These are phyloP conservation scores for Hypomesus transpacificus DNA, from an alignment of 2,113 vertebrate genomes.

Conservation along the genomic window DNA sequence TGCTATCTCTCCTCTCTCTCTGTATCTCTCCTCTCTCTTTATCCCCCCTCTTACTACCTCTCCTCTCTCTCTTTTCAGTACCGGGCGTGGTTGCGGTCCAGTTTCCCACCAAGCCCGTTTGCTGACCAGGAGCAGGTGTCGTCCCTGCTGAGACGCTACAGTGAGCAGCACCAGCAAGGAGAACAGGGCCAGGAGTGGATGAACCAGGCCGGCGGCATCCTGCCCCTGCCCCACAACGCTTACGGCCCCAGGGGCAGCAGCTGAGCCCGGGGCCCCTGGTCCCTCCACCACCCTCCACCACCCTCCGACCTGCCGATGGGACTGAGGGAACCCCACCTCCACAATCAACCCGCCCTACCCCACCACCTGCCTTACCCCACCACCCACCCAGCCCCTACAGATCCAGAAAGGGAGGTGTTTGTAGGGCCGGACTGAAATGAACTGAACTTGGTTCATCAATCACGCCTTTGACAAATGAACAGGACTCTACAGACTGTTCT, in stretches of 20 bases:
- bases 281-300: too few relatives aligned
- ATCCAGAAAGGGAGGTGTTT: too few relatives aligned
- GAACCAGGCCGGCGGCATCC: conserved; percentile 20
- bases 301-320: neutral
- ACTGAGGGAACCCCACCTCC: neutral
- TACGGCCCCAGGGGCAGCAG: conserved; percentile 56
- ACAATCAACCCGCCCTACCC: neutral
- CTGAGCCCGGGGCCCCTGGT: conserved; percentile 47
- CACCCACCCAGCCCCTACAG: neutral
- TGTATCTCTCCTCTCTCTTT: too few relatives aligned
- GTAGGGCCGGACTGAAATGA: too few relatives aligned
- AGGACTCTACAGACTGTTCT: too few relatives aligned
- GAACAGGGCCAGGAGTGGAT: conserved; percentile 51
- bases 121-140: conserved; percentile 79
- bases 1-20: too few relatives aligned
- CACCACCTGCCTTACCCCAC: neutral
- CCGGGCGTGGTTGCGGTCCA: conserved; percentile 72
- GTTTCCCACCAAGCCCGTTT: conserved; percentile 72
- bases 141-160: conserved; percentile 67
- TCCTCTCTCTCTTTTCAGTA: conserved; percentile 65
- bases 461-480: too few relatives aligned
- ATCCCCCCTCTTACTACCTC: neutral
- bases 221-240: conserved; percentile 44
- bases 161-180: conserved; percentile 65
- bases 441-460: too few relatives aligned